phyloP scores from a whole-genome alignment of 2,113 vertebrate genomes.

The Phaethon lepturus region DNA sequence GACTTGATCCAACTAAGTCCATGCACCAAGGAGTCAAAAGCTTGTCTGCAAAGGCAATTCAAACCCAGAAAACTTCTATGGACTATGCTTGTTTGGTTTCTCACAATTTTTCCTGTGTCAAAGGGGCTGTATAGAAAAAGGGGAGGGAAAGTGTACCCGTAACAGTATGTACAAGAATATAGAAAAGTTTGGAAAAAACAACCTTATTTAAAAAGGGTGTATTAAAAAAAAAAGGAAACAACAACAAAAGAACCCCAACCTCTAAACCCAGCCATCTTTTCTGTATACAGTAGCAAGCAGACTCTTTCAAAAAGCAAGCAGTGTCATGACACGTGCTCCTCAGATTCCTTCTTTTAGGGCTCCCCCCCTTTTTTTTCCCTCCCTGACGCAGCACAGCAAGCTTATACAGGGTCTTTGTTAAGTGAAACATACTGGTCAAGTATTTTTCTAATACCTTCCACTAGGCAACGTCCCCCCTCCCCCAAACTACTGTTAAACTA shows the following conservation, averaged over 20 bases:
- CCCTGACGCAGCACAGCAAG: not conserved
- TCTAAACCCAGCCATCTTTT: not conserved
- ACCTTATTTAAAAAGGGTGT: too few relatives aligned
- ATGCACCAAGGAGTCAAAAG: not conserved
- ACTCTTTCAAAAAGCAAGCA: not conserved
- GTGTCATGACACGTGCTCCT: not conserved
- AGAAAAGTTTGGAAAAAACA: not conserved
- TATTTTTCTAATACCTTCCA: not conserved
- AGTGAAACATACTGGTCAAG: not conserved
- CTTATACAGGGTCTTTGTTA: not conserved
- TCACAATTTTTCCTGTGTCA: not conserved
- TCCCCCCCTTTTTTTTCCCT: rapidly evolving
- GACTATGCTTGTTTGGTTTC: not conserved
- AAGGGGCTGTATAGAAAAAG: not conserved
- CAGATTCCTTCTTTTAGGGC: not conserved
- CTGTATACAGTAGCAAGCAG: not conserved
- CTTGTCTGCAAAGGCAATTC: not conserved
- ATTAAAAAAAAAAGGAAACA: not conserved
- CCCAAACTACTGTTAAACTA: not conserved
- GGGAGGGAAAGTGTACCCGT: not conserved
- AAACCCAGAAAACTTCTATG: not conserved
- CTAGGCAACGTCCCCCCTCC: not conserved
- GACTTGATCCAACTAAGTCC: not conserved
- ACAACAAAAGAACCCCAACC: not conserved
- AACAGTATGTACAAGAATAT: not conserved